Evolutionary conservation across 2,797 vertebrate genomes (phyloP).

Genomic region (Trichosurus vulpecula): DNA sequence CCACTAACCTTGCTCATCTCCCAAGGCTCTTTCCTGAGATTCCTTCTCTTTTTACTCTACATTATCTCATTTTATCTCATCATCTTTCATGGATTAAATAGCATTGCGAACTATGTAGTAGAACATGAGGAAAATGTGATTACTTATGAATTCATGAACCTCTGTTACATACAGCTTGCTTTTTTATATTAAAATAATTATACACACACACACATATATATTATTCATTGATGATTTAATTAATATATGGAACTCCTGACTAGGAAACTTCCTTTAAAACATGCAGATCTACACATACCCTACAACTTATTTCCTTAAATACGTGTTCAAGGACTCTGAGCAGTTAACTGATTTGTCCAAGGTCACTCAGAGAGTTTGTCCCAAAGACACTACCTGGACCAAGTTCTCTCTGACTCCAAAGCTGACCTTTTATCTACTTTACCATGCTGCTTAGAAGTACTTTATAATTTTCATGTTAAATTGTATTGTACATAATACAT

Average conservation of each 20-base stretch:
- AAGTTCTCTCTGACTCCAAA: neutral
- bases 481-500: neutral
- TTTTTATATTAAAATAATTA: neutral
- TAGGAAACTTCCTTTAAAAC: neutral
- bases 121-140: neutral
- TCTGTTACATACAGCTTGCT: neutral
- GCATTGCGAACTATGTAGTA: neutral
- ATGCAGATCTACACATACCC: neutral
- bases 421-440: neutral
- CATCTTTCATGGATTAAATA: neutral
- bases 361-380: neutral
- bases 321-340: neutral
- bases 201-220: neutral
- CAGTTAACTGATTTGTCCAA: neutral
- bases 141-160: neutral
- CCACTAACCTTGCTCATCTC: neutral
- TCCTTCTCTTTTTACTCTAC: neutral
- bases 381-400: neutral
- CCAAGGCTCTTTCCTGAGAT: neutral
- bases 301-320: neutral
- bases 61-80: neutral
- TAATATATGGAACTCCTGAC: neutral
- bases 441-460: neutral
- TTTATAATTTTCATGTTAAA: neutral
- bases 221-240: neutral